Evolutionary conservation across 1,140 invertebrate species (phyloP).

Genomic region (Octopus bimaculoides): DNA sequence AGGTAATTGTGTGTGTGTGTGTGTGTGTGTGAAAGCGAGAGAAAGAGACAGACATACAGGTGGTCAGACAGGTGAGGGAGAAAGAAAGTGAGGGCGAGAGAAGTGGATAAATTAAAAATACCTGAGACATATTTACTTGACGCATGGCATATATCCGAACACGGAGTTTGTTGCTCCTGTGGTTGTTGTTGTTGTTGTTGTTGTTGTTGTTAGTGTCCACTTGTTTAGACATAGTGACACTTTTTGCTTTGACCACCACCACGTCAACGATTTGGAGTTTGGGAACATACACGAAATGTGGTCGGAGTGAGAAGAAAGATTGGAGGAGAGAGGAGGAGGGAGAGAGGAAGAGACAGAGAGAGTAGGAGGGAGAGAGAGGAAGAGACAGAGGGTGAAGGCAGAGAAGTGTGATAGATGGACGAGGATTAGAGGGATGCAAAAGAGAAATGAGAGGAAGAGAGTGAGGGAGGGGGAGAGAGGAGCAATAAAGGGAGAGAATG

Average conservation of each 20-base stretch:
- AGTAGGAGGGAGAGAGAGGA: background rate
- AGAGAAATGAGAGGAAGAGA: background rate
- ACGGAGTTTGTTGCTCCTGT: background rate
- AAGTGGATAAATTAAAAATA: background rate
- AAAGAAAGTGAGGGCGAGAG: too few species aligned
- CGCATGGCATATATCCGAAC: background rate
- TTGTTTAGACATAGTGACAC: background rate
- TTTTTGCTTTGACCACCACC: background rate
- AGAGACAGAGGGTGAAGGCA: background rate
- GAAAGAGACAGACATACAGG: too few species aligned
- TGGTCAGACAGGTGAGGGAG: too few species aligned
- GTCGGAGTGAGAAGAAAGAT: background rate
- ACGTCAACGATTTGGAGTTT: too few species aligned
- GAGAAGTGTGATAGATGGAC: too few species aligned
- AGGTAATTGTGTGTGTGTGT: too few species aligned
- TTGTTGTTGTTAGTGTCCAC: background rate
- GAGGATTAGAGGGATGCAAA: background rate
- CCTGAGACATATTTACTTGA: background rate
- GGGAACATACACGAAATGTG: background rate
- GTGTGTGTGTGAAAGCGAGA: too few species aligned
- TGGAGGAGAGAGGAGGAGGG: background rate
- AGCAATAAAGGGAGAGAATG: background rate
- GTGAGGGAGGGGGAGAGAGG: background rate
- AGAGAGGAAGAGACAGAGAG: background rate
- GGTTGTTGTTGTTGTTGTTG: too few species aligned